phyloP scores from a whole-genome alignment of 1,140 invertebrate species.

The Drosophila littoralis region DNA sequence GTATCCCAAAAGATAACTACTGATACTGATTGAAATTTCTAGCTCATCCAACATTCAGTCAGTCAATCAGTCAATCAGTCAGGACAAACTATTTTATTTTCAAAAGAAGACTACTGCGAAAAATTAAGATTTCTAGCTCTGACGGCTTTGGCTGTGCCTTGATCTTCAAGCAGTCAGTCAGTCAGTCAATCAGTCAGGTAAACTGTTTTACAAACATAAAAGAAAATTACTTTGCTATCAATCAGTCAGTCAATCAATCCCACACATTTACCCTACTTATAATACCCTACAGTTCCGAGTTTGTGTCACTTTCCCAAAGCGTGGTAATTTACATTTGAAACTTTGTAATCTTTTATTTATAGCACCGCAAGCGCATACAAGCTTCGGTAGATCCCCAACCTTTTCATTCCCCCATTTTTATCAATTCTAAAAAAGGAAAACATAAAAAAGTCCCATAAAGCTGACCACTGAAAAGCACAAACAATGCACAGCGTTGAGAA shows the following conservation, averaged over 20 bases:
- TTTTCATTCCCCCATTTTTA: conserved; percentile 30
- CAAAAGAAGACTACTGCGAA: too few relatives aligned
- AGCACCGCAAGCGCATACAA: conserved; percentile 11
- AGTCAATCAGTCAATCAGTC: not conserved
- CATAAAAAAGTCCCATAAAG: conserved; percentile 50
- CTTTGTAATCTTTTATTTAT: conserved; percentile 5
- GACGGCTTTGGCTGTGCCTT: not conserved
- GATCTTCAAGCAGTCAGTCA: too few relatives aligned
- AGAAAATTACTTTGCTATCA: not conserved
- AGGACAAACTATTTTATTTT: not conserved
- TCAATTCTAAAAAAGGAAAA: conserved; percentile 42
- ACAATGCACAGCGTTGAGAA: conserved; percentile 12
- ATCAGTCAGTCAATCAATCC: not conserved
- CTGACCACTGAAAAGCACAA: conserved; percentile 30
- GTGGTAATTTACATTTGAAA: not conserved
- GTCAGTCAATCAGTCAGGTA: not conserved
- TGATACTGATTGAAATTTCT: too few relatives aligned
- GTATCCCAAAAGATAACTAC: too few relatives aligned
- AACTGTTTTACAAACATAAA: too few relatives aligned
- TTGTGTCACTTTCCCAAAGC: not conserved
- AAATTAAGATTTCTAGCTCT: not conserved
- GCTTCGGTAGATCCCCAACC: conserved; percentile 5
- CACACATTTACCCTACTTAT: not conserved
- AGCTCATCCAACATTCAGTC: too few relatives aligned
- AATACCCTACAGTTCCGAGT: not conserved